Conservation (phyloP, 2,113 vertebrate genomes). For the Phyllopteryx taeniolatus region DNA sequence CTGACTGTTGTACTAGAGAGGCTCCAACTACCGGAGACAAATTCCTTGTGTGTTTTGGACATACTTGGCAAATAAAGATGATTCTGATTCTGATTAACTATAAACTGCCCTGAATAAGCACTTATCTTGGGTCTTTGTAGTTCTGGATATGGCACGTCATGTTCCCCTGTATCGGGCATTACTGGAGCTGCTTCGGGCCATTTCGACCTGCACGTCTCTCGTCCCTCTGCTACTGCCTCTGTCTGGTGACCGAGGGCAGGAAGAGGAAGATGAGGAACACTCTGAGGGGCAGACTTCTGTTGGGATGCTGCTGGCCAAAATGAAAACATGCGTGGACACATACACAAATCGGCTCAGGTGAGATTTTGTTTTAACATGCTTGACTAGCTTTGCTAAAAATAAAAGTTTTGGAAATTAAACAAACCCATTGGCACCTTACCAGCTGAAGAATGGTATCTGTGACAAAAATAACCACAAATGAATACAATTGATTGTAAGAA, state of each 20-base stretch:
- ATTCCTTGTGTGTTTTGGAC: no score
- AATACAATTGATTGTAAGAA: no score
- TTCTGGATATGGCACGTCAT: constrained; percentile 96
- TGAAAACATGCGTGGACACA: constrained; percentile 99
- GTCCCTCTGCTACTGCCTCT: constrained; percentile 92
- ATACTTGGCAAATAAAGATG: no score
- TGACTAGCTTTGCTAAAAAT: neutral
- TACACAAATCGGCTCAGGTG: constrained; percentile 96
- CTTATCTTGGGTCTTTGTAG: constrained; percentile 57
- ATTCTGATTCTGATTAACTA: no score
- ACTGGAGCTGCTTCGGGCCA: constrained; percentile 90
- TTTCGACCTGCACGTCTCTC: constrained; percentile 88
- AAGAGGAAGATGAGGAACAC: constrained; percentile 86
- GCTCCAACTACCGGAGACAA: no score
- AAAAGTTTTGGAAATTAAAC: neutral
- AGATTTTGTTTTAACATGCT: neutral
- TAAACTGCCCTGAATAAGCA: neutral
- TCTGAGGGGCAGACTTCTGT: constrained; percentile 90
- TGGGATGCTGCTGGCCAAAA: constrained; percentile 93
- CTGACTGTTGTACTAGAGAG: no score
- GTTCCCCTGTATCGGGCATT: constrained; percentile 94
- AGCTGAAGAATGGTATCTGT: no score
- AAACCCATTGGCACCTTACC: no score
- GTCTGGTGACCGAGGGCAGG: constrained; percentile 78
- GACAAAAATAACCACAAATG: no score